A percentile compares a stretch with the other conserved stretches of the same genome.
Evolutionary conservation across 2,113 vertebrate species (phyloP).

Genomic region (Oreochromis aureus): DNA sequence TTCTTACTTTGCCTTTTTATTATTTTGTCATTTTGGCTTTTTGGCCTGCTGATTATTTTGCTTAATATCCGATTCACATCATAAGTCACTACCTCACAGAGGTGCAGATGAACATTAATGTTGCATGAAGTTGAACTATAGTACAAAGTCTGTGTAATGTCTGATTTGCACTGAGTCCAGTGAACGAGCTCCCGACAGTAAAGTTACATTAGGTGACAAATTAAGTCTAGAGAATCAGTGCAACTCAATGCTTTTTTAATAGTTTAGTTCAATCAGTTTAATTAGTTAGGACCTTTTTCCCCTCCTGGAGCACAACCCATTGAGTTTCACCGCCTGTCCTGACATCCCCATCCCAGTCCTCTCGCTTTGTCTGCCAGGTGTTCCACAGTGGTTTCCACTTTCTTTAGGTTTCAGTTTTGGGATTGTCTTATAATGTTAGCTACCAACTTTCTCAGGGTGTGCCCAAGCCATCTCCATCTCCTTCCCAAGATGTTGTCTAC

Average conservation of each 20-base stretch:
- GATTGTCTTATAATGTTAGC: background rate
- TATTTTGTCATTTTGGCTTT: background rate
- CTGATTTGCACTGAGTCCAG: background rate
- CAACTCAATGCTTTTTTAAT: background rate
- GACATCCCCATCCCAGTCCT: background rate
- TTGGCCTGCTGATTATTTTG: background rate
- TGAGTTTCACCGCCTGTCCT: background rate
- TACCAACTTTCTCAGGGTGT: background rate
- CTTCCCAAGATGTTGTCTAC: background rate
- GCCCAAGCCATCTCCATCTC: background rate
- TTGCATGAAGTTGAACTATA: background rate
- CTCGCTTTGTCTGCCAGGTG: background rate
- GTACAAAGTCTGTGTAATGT: background rate
- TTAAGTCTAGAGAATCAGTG: background rate
- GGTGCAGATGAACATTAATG: background rate
- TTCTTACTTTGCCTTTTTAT: background rate
- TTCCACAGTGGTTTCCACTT: background rate
- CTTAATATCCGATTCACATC: background rate
- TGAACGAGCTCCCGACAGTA: background rate
- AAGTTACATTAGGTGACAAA: background rate
- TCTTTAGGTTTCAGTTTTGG: background rate
- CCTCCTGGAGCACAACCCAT: rapidly evolving
- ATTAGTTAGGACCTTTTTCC: background rate
- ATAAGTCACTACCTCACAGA: background rate
- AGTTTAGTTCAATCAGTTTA: background rate